Conservation (phyloP, 1,140 invertebrate species). For the Neodiprion virginianus region DNA sequence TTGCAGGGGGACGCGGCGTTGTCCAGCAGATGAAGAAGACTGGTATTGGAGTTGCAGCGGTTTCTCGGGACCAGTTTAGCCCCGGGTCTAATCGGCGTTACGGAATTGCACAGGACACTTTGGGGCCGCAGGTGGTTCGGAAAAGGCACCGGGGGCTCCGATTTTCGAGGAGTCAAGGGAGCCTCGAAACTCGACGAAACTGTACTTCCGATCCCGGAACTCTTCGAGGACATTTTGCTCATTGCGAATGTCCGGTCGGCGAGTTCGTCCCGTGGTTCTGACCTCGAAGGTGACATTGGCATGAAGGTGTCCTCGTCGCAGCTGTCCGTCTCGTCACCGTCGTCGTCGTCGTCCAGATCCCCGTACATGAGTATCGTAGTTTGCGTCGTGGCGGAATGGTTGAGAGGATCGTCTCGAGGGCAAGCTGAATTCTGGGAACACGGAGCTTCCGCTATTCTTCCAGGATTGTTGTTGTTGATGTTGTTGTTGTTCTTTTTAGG, state of each 20-base stretch:
- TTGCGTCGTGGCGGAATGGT: conserved; percentile 29
- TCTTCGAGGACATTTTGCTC: conserved; percentile 2
- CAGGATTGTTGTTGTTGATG: background rate
- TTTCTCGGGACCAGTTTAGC: conserved; percentile 9
- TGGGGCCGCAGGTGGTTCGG: conserved; percentile 13
- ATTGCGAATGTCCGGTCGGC: background rate
- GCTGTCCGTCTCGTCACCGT: conserved; percentile 40
- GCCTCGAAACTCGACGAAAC: background rate
- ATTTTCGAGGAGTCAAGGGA: conserved; percentile 1
- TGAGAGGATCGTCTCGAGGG: conserved; percentile 14
- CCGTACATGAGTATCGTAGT: conserved; percentile 36
- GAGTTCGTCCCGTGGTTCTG: background rate
- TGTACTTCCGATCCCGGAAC: background rate
- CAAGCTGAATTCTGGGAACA: no score
- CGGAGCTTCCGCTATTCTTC: no score
- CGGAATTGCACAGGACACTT: conserved; percentile 7
- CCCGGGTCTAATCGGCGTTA: background rate
- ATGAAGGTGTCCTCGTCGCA: conserved; percentile 41
- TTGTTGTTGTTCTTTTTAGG: conserved; percentile 35
- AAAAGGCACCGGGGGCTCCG: conserved; percentile 10
- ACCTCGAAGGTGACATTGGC: background rate
- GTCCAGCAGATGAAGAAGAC: conserved; percentile 42
- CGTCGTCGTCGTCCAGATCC: conserved; percentile 40
- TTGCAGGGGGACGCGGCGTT: conserved; percentile 52
- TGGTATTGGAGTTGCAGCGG: conserved; percentile 21